Evolutionary conservation across 2,797 vertebrate genomes (phyloP).

Genomic region (Poeciliopsis paucimaculata): DNA sequence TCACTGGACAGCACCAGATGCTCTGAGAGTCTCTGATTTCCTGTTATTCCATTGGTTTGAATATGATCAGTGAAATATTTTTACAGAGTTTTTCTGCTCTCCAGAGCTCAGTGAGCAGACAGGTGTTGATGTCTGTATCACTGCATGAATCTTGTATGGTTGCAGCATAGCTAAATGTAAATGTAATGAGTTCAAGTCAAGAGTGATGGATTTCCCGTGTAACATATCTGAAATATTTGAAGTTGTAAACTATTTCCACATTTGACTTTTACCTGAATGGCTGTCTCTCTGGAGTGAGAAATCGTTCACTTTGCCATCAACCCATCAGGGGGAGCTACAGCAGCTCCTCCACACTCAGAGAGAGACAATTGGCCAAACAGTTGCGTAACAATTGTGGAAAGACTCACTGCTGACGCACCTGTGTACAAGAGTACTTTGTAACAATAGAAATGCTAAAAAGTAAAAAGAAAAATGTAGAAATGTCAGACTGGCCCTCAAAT

Average conservation of each 20-base stretch:
- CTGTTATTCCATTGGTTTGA: constrained; percentile 36
- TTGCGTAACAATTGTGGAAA: constrained; percentile 33
- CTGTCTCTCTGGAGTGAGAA: neutral
- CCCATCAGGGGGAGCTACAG: constrained; percentile 71
- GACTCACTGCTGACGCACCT: constrained; percentile 19
- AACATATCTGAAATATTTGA: neutral
- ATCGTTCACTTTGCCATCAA: constrained; percentile 3
- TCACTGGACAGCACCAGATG: constrained; percentile 71
- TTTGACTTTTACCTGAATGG: neutral
- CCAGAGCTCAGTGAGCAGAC: constrained; percentile 42
- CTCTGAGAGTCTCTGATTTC: constrained; percentile 57
- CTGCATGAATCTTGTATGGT: constrained; percentile 26
- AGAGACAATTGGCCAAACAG: neutral
- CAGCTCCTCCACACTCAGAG: constrained; percentile 33
- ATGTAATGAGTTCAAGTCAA: too few relatives aligned
- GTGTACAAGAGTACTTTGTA: neutral
- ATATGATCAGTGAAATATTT: constrained; percentile 31
- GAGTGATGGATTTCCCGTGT: neutral
- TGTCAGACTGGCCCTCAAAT: constrained; percentile 23
- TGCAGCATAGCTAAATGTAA: neutral
- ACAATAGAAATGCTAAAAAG: constrained; percentile 4
- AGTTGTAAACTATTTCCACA: neutral
- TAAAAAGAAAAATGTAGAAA: constrained; percentile 22
- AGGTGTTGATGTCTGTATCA: constrained; percentile 57
- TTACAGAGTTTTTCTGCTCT: constrained; percentile 36